Evolutionary conservation across 2,888 invertebrate species (phyloP).

Genomic region (Cacoxenus indagator): DNA sequence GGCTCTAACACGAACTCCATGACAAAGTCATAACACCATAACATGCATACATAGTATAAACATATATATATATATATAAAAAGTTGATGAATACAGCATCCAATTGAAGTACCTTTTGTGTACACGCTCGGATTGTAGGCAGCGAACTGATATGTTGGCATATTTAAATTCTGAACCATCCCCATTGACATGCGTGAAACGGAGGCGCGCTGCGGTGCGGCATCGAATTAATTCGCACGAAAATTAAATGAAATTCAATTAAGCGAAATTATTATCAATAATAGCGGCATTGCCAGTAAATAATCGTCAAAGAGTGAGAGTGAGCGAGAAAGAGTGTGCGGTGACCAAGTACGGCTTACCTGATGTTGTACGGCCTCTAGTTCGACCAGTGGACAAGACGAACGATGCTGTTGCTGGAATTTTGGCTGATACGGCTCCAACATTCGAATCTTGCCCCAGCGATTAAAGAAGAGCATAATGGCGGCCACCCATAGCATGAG

Average conservation of each 20-base stretch:
- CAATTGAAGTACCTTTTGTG: slow-evolving; percentile 64
- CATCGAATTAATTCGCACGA: background rate
- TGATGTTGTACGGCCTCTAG: slow-evolving; percentile 66
- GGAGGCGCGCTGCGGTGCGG: slow-evolving; percentile 68
- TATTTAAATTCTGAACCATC: slow-evolving; percentile 68
- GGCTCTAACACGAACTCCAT: too few relatives aligned
- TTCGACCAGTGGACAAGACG: slow-evolving; percentile 80
- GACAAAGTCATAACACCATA: background rate
- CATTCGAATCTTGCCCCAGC: slow-evolving; percentile 96
- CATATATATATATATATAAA: too few relatives aligned
- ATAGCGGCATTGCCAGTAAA: background rate
- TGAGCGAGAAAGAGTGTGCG: background rate
- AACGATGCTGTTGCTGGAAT: slow-evolving; percentile 87
- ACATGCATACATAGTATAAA: too few relatives aligned
- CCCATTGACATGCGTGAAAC: slow-evolving; percentile 71
- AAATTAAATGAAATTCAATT: slow-evolving; percentile 3
- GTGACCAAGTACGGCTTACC: slow-evolving; percentile 45
- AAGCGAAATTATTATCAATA: background rate
- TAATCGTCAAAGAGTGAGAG: background rate
- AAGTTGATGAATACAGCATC: background rate
- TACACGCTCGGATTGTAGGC: slow-evolving; percentile 66
- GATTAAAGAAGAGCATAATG: slow-evolving; percentile 91
- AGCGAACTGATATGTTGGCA: slow-evolving; percentile 69
- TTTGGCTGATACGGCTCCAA: slow-evolving; percentile 92
- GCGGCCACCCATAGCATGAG: slow-evolving; percentile 90